These are phyloP conservation scores for Mesembrinibis cayennensis DNA, from an alignment of 2,113 vertebrate genomes.

Conservation along the genomic window DNA sequence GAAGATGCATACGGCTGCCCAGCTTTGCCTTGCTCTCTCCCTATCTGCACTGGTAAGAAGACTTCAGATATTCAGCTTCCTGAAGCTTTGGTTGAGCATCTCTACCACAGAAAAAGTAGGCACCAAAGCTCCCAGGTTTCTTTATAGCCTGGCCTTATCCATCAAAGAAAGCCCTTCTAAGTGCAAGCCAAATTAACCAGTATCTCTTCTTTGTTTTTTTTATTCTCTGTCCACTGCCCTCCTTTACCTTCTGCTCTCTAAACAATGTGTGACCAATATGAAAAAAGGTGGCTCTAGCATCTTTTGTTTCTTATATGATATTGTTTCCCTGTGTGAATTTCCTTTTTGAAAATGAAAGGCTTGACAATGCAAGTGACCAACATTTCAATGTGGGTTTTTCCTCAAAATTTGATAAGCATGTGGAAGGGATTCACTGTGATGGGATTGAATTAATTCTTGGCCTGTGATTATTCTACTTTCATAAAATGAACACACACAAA, in stretches of 20 bases:
- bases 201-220: background rate
- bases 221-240: background rate
- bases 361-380: background rate
- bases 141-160: background rate
- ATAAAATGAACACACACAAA: background rate
- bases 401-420: background rate
- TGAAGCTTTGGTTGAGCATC: background rate
- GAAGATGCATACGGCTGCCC: background rate
- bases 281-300: background rate
- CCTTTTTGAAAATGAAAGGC: background rate
- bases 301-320: background rate
- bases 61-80: background rate
- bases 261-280: background rate
- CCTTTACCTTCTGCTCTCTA: background rate
- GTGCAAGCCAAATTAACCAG: background rate
- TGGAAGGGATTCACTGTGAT: background rate
- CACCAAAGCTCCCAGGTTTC: background rate
- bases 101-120: background rate
- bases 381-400: background rate
- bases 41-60: background rate
- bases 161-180: background rate
- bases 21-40: background rate
- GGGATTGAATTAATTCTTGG: background rate
- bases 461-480: background rate
- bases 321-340: background rate